phyloP scores from a whole-genome alignment of 2,797 vertebrate genomes.

The Dipus sagitta region DNA sequence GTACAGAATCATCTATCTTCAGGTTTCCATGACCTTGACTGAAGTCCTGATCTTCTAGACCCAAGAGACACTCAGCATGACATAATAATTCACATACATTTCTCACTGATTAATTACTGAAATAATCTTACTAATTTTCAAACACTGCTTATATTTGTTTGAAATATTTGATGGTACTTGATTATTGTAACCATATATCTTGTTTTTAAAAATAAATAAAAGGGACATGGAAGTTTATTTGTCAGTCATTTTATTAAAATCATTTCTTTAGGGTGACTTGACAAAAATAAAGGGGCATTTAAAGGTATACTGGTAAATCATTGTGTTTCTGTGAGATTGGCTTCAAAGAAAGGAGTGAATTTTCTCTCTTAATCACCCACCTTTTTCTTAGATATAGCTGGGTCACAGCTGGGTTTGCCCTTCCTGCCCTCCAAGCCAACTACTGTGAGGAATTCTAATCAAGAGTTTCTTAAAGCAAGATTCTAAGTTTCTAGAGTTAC shows the following conservation, averaged over 20 bases:
- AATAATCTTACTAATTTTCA: neutral
- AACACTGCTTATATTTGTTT: neutral
- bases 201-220: slow-evolving; percentile 24
- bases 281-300: neutral
- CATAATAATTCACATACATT: neutral
- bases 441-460: slow-evolving; percentile 76
- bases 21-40: neutral
- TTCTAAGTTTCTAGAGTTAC: slow-evolving; percentile 43
- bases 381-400: slow-evolving; percentile 21
- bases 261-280: neutral
- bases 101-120: neutral
- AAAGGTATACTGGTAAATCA: neutral
- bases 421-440: slow-evolving; percentile 58
- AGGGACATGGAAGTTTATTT: neutral
- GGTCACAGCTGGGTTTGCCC: slow-evolving; percentile 64
- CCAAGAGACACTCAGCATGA: neutral
- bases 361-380: slow-evolving; percentile 50
- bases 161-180: neutral
- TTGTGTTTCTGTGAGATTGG: neutral
- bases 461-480: slow-evolving; percentile 70
- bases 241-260: neutral
- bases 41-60: neutral
- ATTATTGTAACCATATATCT: neutral
- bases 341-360: neutral
- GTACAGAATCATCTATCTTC: neutral